Evolutionary conservation across 2,888 invertebrate genomes (phyloP).

Genomic region (Cataglyphis cursor): DNA sequence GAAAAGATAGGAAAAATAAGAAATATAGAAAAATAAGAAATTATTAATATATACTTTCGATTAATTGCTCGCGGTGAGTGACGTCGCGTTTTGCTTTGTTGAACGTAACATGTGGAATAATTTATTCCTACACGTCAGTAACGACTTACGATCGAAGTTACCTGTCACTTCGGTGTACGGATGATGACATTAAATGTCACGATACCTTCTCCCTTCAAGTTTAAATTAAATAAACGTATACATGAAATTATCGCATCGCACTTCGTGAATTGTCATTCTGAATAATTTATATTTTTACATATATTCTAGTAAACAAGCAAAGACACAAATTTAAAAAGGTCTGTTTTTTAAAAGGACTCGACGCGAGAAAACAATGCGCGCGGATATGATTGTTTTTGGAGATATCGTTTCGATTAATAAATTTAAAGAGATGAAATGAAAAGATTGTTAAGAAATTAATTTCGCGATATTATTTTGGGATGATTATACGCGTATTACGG

Average conservation of each 20-base stretch:
- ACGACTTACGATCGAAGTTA: constrained; percentile 26
- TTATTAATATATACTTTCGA: background rate
- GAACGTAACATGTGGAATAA: constrained; percentile 18
- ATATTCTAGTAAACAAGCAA: background rate
- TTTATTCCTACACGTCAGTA: constrained; percentile 15
- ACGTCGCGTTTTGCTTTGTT: background rate
- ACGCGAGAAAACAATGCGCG: background rate
- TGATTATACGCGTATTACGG: background rate
- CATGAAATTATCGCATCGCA: constrained; percentile 15
- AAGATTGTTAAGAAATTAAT: background rate
- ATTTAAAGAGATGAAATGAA: background rate
- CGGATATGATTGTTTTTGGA: background rate
- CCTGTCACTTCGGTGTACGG: constrained; percentile 27
- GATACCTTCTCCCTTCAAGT: constrained; percentile 1
- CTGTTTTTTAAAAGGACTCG: background rate
- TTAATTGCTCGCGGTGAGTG: constrained; percentile 10
- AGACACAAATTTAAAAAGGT: background rate
- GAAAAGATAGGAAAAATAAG: background rate
- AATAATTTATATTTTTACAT: constrained; percentile 26
- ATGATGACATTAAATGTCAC: constrained; percentile 29
- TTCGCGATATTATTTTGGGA: background rate
- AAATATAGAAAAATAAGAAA: too few relatives aligned
- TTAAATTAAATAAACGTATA: constrained; percentile 14
- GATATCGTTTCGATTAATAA: background rate
- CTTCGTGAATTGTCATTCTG: constrained; percentile 13